A percentile compares a stretch with the other conserved stretches of the same genome.
phyloP scores from a whole-genome alignment of 2,888 invertebrate species.

The Drosophila testacea region DNA sequence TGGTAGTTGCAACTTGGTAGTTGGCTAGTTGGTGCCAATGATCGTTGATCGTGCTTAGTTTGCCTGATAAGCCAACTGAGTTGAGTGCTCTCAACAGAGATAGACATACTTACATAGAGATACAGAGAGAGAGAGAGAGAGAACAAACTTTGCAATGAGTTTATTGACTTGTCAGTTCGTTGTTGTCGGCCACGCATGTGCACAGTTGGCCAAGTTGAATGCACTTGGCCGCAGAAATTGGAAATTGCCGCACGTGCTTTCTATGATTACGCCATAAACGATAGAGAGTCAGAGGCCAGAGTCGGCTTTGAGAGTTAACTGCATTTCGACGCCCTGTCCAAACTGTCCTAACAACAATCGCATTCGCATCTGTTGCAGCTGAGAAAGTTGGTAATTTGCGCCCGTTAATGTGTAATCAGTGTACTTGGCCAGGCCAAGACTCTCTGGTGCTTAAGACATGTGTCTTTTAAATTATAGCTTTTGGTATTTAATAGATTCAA shows the following conservation, averaged over 20 bases:
- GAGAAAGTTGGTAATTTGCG: constrained; percentile 55
- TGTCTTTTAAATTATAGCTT: constrained; percentile 52
- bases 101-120: not conserved
- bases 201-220: constrained; percentile 60
- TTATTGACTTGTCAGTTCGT: constrained; percentile 76
- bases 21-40: constrained; percentile 60
- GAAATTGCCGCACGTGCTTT: constrained; percentile 77
- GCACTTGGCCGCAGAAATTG: constrained; percentile 62
- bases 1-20: constrained; percentile 8
- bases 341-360: constrained; percentile 13
- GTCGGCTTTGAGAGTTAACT: constrained; percentile 15
- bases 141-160: constrained; percentile 58
- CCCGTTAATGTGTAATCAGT: constrained; percentile 41
- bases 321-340: constrained; percentile 21
- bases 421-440: not conserved
- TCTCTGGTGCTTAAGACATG: constrained; percentile 16
- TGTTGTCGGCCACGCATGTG: constrained; percentile 67
- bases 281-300: constrained; percentile 4
- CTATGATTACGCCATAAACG: constrained; percentile 69
- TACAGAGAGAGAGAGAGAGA: not conserved
- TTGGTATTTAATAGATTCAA: constrained; percentile 58
- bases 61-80: constrained; percentile 67
- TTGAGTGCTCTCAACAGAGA: not conserved
- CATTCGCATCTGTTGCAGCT: constrained; percentile 11
- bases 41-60: constrained; percentile 79